These are phyloP conservation scores for Ahaetulla prasina DNA, from an alignment of 2,113 vertebrate genomes.

Conservation along the genomic window DNA sequence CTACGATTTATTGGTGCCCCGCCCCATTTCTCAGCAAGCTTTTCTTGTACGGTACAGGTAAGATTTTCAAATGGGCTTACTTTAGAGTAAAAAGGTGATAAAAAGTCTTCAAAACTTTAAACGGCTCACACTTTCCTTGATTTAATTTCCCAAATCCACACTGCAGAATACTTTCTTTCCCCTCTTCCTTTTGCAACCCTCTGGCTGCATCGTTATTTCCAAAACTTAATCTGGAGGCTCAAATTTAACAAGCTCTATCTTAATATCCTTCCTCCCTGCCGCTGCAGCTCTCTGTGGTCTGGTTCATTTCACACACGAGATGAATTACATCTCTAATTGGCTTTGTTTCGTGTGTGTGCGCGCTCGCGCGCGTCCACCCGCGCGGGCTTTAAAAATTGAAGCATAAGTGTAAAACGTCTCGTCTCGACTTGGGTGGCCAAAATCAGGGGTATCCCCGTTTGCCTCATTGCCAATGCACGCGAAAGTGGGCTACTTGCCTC, in stretches of 20 bases:
- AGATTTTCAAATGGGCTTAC: not conserved
- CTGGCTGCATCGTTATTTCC: constrained; percentile 17
- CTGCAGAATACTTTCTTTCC: constrained; percentile 24
- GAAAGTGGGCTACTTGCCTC: constrained; percentile 58
- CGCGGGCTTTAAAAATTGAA: constrained; percentile 60
- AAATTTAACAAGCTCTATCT: constrained; percentile 64
- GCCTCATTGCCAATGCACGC: constrained; percentile 68
- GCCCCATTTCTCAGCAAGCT: not conserved
- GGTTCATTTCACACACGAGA: constrained; percentile 64
- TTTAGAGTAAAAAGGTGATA: constrained; percentile 31
- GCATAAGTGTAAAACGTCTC: constrained; percentile 69
- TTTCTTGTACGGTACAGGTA: not conserved
- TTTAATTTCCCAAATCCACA: constrained; percentile 47
- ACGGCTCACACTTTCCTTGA: not conserved
- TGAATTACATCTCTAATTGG: constrained; percentile 78
- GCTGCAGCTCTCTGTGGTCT: constrained; percentile 68
- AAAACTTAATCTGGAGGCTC: constrained; percentile 43
- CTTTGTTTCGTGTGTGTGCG: constrained; percentile 64
- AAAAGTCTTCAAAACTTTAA: constrained; percentile 25
- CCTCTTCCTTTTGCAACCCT: not conserved
- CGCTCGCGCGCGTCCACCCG: not conserved
- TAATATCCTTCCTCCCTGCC: constrained; percentile 47
- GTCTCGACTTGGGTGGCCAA: constrained; percentile 78
- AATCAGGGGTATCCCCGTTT: constrained; percentile 69
- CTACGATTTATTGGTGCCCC: not conserved